Conservation (phyloP, 2,797 vertebrate genomes). For the Chelon labrosus region DNA sequence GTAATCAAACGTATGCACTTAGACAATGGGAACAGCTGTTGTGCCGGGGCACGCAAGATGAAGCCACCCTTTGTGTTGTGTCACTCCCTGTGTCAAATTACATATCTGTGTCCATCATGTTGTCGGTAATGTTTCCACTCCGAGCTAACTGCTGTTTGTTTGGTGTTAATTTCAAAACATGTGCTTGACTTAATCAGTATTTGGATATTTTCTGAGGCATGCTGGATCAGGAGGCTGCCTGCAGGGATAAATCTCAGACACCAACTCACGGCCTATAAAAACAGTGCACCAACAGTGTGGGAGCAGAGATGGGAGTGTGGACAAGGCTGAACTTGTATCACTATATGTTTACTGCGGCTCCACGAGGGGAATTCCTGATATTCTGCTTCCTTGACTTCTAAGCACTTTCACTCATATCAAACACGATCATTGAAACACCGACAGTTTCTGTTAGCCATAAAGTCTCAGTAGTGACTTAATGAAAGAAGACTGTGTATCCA, state of each 20-base stretch:
- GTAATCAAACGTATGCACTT: slow-evolving; percentile 28
- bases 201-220: slow-evolving; percentile 11
- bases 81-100: slow-evolving; percentile 48
- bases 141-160: not conserved
- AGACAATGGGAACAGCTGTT: slow-evolving; percentile 48
- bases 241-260: slow-evolving; percentile 42
- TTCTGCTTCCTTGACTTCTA: slow-evolving; percentile 15
- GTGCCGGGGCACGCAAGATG: slow-evolving; percentile 30
- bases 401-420: slow-evolving; percentile 33
- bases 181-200: slow-evolving; percentile 6
- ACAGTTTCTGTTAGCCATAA: no score
- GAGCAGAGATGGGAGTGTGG: slow-evolving; percentile 12
- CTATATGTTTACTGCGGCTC: slow-evolving; percentile 43
- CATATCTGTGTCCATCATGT: slow-evolving; percentile 30
- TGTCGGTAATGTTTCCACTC: slow-evolving; percentile 3
- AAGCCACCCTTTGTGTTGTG: slow-evolving; percentile 49
- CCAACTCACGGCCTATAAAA: slow-evolving; percentile 33
- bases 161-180: not conserved
- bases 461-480: no score
- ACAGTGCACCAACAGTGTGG: not conserved
- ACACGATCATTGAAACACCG: not conserved
- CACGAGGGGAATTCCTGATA: slow-evolving; percentile 39
- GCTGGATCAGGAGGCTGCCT: not conserved
- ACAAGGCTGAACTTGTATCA: slow-evolving; percentile 51
- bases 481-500: no score